These are phyloP conservation scores for Portunus trituberculatus DNA, from an alignment of 1,140 invertebrate species.

Conservation along the genomic window DNA sequence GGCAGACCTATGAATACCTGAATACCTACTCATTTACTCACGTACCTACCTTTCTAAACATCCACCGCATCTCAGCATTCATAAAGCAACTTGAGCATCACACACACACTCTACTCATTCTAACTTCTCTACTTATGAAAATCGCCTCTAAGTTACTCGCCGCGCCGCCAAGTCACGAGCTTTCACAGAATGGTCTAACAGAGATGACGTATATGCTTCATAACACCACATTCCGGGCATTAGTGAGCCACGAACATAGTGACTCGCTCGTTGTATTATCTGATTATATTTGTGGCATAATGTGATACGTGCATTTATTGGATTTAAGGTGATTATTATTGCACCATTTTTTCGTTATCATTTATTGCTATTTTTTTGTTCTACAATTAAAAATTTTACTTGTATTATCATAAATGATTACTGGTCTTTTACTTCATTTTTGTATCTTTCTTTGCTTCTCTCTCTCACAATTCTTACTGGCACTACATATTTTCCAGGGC, in stretches of 20 bases:
- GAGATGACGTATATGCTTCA: neutral
- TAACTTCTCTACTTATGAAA: conserved; percentile 15
- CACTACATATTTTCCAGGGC: too few species aligned
- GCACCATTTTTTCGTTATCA: too few species aligned
- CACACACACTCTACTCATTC: neutral
- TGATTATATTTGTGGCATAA: too few species aligned
- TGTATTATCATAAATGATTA: too few species aligned
- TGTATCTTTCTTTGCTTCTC: too few species aligned
- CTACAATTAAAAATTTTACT: too few species aligned
- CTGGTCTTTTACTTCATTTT: too few species aligned
- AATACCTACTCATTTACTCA: too few species aligned
- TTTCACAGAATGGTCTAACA: neutral
- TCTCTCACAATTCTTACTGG: too few species aligned
- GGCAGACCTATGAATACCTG: neutral
- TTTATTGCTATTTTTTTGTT: too few species aligned
- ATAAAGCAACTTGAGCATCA: neutral
- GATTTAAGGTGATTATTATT: too few species aligned
- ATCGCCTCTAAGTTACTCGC: neutral
- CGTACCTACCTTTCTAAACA: neutral
- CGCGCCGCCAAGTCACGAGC: neutral
- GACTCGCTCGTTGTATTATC: neutral
- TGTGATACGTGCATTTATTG: too few species aligned
- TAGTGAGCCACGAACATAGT: neutral
- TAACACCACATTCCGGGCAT: neutral
- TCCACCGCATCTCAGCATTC: neutral